Evolutionary conservation across 1,140 invertebrate genomes (phyloP), one percentile per base, ranked within the genome.

Genomic region (Leptonema lineaticorne): DNA sequence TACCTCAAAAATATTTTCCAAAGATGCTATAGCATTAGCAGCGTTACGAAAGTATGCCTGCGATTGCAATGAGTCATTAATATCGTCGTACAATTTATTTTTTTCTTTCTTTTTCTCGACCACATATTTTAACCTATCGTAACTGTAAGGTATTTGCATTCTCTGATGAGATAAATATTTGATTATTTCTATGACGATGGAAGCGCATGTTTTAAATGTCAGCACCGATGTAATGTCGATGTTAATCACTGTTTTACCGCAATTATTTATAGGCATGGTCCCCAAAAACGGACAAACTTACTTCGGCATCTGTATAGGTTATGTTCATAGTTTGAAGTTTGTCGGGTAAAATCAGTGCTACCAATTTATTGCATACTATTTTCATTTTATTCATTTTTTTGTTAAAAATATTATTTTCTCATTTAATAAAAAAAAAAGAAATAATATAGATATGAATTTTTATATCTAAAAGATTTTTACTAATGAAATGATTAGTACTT

Each of bases 81-180:
- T 53, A 14, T 69, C 48, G 27, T 64, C 67, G n/a, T 75, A 68
- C 63, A 72, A 66, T 63, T 69, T 72, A 16, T 71, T 70, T 59
- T 76, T 79, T 64, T 76, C 63, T 0, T 37, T 58, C 45, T 69
- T 79, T 48, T 78, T 82, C 37, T 75, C 80, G 16, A 83, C 73
- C 22, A 82, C 66, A 73, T 80, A 78, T 72, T 82, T 83, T 37
- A 83, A 71, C 76, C 78, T 81, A 63, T 79, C 78, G 71, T 81
- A 83, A 4, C 76, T 76, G 58, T 81, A 82, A 0, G 81, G 81
- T 71, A 81, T 82, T 75, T 83, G 81, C 18, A 81, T 67, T 71
- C 78, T 77, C 75, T 83, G 81, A 77, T 81, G 81, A 7, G 75
- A 75, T 28, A 83, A 74, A 73, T 79, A 81, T 70, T 83, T 83